Evolutionary conservation across 53 echinoderm and acorn worm genomes (phyloP).

Genomic region (Holothuria leucospilota): DNA sequence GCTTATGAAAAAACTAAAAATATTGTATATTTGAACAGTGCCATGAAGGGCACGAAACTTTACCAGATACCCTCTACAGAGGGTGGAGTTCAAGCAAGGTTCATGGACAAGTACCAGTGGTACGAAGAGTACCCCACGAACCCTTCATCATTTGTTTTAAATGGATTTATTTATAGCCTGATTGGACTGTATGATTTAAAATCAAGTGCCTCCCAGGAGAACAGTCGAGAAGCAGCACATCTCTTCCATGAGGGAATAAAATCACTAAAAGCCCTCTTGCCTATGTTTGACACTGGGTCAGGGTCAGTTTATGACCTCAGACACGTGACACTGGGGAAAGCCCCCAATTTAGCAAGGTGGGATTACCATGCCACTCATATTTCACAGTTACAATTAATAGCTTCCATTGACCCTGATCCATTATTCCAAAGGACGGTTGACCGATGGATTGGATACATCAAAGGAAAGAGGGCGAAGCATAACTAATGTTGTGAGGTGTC

Average conservation of each 20-base stretch:
- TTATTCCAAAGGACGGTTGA: constrained; percentile 84
- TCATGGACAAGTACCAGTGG: constrained; percentile 95
- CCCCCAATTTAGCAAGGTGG: constrained; percentile 97
- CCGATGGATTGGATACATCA: constrained; percentile 94
- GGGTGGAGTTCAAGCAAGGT: constrained; percentile 88
- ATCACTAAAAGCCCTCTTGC: constrained; percentile 86
- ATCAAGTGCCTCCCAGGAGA: constrained; percentile 71
- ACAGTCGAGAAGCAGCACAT: constrained; percentile 83
- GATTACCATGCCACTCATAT: constrained; percentile 99
- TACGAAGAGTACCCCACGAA: constrained; percentile 98
- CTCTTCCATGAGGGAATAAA: constrained; percentile 86
- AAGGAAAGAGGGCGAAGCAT: constrained; percentile 91
- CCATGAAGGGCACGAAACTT: constrained; percentile 80
- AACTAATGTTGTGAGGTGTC: constrained; percentile 53
- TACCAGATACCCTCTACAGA: constrained; percentile 76
- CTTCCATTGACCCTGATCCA: constrained; percentile 87
- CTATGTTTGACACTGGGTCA: constrained; percentile 88
- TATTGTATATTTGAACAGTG: constrained; percentile 74
- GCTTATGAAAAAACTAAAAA: constrained; percentile 80
- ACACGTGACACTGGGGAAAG: constrained; percentile 86
- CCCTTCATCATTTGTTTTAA: constrained; percentile 91
- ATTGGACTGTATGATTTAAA: constrained; percentile 92
- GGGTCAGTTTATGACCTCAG: constrained; percentile 96
- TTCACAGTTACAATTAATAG: constrained; percentile 84
- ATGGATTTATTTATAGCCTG: constrained; percentile 97